phyloP scores from a whole-genome alignment of 2,888 invertebrate genomes.

The Ennomos quercinarius region DNA sequence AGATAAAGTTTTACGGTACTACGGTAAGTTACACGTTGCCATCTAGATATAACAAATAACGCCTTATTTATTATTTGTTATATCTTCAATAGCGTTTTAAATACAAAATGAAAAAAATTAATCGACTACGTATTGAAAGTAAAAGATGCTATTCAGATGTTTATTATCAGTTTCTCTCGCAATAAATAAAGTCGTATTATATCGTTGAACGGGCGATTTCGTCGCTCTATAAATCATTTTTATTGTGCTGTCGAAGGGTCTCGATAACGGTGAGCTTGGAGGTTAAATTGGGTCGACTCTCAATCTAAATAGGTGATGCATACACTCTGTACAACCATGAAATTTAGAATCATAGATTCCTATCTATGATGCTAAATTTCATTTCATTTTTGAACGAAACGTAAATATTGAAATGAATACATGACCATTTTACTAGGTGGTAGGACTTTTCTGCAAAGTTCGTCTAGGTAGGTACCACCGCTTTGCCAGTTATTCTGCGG shows the following conservation, averaged over 20 bases:
- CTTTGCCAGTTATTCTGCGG: too few relatives aligned
- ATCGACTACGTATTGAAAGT: constrained; percentile 43
- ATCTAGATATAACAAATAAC: too few relatives aligned
- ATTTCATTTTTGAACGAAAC: too few relatives aligned
- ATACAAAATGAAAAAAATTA: constrained; percentile 8
- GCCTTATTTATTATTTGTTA: too few relatives aligned
- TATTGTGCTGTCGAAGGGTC: constrained; percentile 80
- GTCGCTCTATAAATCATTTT: constrained; percentile 79
- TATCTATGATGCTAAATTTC: too few relatives aligned
- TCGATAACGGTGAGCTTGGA: constrained; percentile 66
- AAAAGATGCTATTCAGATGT: constrained; percentile 62
- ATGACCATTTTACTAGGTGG: too few relatives aligned
- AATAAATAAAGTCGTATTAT: constrained; percentile 80
- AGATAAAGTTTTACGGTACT: too few relatives aligned
- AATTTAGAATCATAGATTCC: neutral
- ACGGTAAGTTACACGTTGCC: too few relatives aligned
- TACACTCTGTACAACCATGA: constrained; percentile 17
- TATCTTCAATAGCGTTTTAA: constrained; percentile 19
- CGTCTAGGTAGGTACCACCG: too few relatives aligned
- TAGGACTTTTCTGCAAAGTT: too few relatives aligned
- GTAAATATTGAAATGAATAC: too few relatives aligned
- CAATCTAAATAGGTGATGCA: constrained; percentile 59
- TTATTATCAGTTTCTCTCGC: constrained; percentile 73
- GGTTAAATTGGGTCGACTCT: constrained; percentile 74
- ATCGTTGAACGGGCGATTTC: constrained; percentile 75